Conservation (phyloP, 2,113 vertebrate genomes). For the Murina feae region DNA sequence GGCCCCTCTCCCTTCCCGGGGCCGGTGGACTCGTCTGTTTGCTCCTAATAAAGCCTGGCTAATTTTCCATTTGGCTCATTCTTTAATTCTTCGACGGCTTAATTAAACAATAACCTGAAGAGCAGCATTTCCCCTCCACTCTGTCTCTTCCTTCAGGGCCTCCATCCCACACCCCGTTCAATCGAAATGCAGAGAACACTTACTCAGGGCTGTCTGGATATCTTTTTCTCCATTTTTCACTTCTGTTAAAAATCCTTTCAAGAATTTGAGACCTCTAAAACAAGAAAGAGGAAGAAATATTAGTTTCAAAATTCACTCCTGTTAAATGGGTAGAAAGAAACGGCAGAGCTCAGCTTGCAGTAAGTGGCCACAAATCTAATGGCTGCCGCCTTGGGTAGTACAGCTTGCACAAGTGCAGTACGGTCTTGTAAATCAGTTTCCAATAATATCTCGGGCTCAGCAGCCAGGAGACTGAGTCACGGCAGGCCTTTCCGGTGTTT, state of each 20-base stretch:
- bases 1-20: too few relatives aligned
- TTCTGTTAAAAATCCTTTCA: slow-evolving; percentile 94
- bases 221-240: slow-evolving; percentile 90
- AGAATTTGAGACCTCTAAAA: slow-evolving; percentile 93
- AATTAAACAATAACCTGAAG: too few relatives aligned
- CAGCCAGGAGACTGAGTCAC: neutral
- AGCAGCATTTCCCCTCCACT: neutral
- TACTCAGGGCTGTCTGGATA: slow-evolving; percentile 95
- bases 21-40: too few relatives aligned
- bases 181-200: slow-evolving; percentile 73
- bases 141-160: neutral
- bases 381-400: neutral
- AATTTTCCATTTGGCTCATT: too few relatives aligned
- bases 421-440: neutral
- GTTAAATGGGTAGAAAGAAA: neutral
- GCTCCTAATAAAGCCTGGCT: too few relatives aligned
- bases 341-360: neutral
- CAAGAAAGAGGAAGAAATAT: slow-evolving; percentile 29
- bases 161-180: neutral
- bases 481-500: neutral
- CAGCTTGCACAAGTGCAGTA: neutral
- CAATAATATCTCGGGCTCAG: neutral
- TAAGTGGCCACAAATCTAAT: neutral
- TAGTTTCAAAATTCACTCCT: neutral
- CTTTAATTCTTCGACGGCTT: too few relatives aligned